Evolutionary conservation across 2,113 vertebrate genomes (phyloP), one percentile per base, ranked within the genome.

Genomic region (Ceyx melanurus): DNA sequence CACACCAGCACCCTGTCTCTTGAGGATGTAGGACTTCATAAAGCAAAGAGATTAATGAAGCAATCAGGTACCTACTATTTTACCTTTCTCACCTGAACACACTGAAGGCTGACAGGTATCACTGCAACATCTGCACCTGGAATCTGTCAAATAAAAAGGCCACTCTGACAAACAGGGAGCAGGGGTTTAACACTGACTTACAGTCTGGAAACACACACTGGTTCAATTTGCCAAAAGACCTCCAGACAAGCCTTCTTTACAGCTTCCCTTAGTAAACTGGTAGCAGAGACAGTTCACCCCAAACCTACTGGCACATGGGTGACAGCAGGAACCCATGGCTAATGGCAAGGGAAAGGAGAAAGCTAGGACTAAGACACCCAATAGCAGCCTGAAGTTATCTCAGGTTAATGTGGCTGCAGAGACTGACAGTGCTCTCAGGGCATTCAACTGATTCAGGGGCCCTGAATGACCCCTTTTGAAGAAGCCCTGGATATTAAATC

Each of bases 41-140:
- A 58, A 78, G 66, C 22, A 14, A 74, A 68, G 53, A 65, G 50
- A 82, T 82, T 70, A 88, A 85, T 70, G 88, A 88, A 88, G 88
- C 80, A 78, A 82, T 85, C 64, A 56, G 40, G 53, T 25, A 37
- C 1, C 14, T 54, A 54, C 58, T 93, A 28, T 68, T 91, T 66
- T 82, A 79, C 46, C 67, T 84, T 78, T 86, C 79, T 94, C 62
- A 90, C 50, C 79, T 91, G 74, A 88, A 51, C 35, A 48, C 26
- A 50, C 65, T 46, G 82, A 66, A 91, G 67, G 75, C 72, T 94
- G 84, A 74, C 2, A 16, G 35, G 11, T 9, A 92, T 53, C 0
- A 93, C 21, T 90, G 86, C 23, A 51, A 90, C 6, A 6, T 66
- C 54, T 83, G 86, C 72, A 77, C 54, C 74, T 80, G 67, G 35